These are phyloP conservation scores for Herpailurus yagouaroundi DNA, from an alignment of 2,113 vertebrate genomes.

Conservation along the genomic window DNA sequence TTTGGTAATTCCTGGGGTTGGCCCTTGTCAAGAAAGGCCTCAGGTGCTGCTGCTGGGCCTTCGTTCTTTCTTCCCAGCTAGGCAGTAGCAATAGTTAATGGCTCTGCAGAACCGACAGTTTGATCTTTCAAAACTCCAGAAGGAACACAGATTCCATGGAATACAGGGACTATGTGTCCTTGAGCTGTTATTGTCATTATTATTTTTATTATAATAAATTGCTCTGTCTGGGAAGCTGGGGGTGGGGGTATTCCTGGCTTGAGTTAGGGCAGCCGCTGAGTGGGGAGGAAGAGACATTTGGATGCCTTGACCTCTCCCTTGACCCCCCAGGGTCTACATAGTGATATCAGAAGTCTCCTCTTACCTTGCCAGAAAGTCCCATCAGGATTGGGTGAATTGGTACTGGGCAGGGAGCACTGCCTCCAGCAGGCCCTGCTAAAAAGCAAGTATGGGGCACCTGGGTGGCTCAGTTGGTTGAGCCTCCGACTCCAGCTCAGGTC, in stretches of 20 bases:
- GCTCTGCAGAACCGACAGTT: not conserved
- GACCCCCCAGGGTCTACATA: not conserved
- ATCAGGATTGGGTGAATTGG: not conserved
- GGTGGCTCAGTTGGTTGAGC: no score
- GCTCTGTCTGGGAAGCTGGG: not conserved
- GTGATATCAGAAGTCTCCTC: not conserved
- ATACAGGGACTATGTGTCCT: not conserved
- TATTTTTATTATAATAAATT: slow-evolving; percentile 49
- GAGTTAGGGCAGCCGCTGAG: not conserved
- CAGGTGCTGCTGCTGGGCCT: not conserved
- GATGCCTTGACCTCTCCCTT: not conserved
- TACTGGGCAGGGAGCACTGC: not conserved
- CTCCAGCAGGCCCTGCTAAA: not conserved
- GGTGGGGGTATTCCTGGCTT: not conserved
- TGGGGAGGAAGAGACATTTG: not conserved
- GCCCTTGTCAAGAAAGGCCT: not conserved
- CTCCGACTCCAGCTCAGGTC: no score
- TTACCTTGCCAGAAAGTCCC: not conserved
- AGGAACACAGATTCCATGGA: not conserved
- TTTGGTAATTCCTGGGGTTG: not conserved
- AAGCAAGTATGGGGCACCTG: not conserved
- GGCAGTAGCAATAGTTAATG: not conserved
- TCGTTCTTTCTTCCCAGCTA: not conserved
- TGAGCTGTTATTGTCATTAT: not conserved
- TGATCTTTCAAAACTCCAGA: slow-evolving; percentile 17